Base-by-base conservation (phyloP, 2,888 invertebrate species). In the Entomobrya multifasciata region DNA sequence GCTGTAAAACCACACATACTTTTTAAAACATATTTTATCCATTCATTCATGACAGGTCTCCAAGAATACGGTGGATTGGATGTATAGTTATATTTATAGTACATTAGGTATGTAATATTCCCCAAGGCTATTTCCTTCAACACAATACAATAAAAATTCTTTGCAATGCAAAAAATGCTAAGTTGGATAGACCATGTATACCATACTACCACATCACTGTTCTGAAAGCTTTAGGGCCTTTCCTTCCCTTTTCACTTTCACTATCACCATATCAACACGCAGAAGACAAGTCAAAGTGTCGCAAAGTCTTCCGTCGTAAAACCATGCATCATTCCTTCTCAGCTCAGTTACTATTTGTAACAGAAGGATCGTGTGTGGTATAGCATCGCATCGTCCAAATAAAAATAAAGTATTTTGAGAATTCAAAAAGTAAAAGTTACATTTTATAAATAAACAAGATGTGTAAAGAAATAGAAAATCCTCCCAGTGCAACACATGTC, bases 241-340 rank as follows among this genome's bases (percentile, higher is more conserved):
- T 41, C 5, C 49, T 47, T 72, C 22, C 25, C 22, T 3, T 44
- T 41, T 47, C 36, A n/a, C n/a, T n/a, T 15, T 2, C 49, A 5
- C 25, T 22, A 65, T 15, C 17, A 17, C 2, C 36, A 67, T 10
- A 27, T 27, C 67, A 20, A 67, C 41, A 55, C 41, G 20, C n/a
- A 5, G 36, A 20, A 8, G 13, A n/a, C 62, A 27, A 52, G 36
- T 17, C 41, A 57, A n/a, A 57, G 77, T 27, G 62, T 44, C 47
- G 44, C 41, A 76, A 22, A 36, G n/a, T n/a, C n/a, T n/a, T n/a
- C n/a, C n/a, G n/a, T n/a, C n/a, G n/a, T n/a, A n/a, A n/a, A n/a
- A n/a, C n/a, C 17, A 84, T 84, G 83, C 60, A 82, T 82, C 82
- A 82, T 82, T 74, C 82, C 41, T 44, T 17, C 72, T n/a, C n/a